Base-by-base conservation (phyloP, 2,113 vertebrate species). In the Eupsittula cactorum region DNA sequence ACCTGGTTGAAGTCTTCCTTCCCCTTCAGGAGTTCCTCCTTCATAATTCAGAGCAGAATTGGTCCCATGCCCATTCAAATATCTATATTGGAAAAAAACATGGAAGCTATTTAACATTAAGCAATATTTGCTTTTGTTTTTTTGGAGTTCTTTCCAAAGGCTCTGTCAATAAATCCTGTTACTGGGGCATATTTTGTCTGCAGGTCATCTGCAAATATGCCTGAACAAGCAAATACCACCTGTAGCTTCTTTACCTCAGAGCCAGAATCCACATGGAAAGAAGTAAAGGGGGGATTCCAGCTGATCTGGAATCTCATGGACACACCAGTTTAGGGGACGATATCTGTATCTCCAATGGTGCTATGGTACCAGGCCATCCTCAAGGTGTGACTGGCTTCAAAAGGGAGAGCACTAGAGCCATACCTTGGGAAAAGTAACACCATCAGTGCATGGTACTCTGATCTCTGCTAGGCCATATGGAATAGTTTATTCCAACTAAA, bases 131-230 rank as follows among this genome's bases (percentile, higher is more conserved):
- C 42, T 23, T 8, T 44, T 88, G 12, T 0, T 82, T 80, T 35
- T 1, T 46, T 57, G 23, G 41, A 67, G 27, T 62, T 80, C 21
- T 24, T 88, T 94, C 55, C 86, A 86, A 88, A 71, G 50, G 46
- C 39, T 90, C 37, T 81, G 79, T 86, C 86, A 90, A 82, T 95
- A 95, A 93, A 76, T 84, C 35, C 52, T 79, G 31, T 93, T 70
- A 47, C 39, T 44, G 27, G 31, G 65, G 33, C 63, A 25, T 47
- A 17, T 75, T 95, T 90, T 88, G 39, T 86, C 60, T 96, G 64
- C 64, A 68, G 21, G 19, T 76, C 64, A 84, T 46, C 37, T 82
- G 64, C 69, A 86, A 57, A 80, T 76, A 39, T 85, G 53, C 53
- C 60, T 71, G 62, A 95, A 86, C 78, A 83, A 94, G 69, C 76